These are phyloP conservation scores for Xiphophorus birchmanni DNA, from an alignment of 2,797 vertebrate species.

Conservation along the genomic window DNA sequence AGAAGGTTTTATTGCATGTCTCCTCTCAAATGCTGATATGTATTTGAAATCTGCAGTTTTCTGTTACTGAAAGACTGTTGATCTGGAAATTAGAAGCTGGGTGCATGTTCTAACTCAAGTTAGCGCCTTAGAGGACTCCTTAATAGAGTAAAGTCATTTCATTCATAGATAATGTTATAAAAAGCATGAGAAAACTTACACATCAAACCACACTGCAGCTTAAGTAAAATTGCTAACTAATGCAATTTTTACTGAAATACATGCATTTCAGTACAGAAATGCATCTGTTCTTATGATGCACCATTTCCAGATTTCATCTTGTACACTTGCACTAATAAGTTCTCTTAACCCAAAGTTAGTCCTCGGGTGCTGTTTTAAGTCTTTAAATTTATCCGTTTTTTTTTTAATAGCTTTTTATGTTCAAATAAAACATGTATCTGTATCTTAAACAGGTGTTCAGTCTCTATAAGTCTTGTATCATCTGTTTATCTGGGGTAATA, in stretches of 20 bases:
- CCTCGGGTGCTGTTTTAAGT: constrained; percentile 73
- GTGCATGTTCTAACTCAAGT: neutral
- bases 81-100: neutral
- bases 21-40: neutral
- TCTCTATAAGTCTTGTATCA: neutral
- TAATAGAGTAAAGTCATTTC: neutral
- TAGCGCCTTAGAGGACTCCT: neutral
- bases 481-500: constrained; percentile 21
- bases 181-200: neutral
- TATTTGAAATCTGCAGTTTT: neutral
- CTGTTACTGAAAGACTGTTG: neutral
- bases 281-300: neutral
- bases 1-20: neutral
- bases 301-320: neutral
- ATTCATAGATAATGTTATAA: neutral
- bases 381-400: constrained; percentile 61
- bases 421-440: constrained; percentile 16
- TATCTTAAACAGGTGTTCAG: constrained; percentile 22
- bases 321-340: neutral
- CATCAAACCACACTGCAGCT: neutral
- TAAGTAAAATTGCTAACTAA: too few relatives aligned
- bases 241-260: neutral
- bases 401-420: constrained; percentile 15
- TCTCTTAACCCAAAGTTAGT: constrained; percentile 16
- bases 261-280: neutral